phyloP scores from a whole-genome alignment of 2,113 vertebrate genomes.

The Dromaius novaehollandiae region DNA sequence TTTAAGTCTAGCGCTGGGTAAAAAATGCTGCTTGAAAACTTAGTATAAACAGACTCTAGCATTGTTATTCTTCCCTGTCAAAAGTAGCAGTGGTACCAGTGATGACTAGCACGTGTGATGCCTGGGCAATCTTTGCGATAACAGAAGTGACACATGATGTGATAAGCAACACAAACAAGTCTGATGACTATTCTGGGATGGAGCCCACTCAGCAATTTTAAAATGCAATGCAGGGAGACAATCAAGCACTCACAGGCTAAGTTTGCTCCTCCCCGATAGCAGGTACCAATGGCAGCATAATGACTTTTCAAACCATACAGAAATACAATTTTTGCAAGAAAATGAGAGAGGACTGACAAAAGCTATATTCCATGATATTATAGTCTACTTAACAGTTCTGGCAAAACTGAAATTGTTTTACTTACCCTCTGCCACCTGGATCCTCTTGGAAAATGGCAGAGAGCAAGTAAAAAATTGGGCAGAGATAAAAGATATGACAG shows the following conservation, averaged over 20 bases:
- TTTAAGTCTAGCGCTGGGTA: neutral
- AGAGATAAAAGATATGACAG: conserved; percentile 15
- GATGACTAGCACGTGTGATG: conserved; percentile 8
- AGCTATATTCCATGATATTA: neutral
- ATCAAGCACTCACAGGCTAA: neutral
- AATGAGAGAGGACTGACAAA: neutral
- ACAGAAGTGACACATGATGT: conserved; percentile 1
- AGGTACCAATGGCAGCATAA: neutral
- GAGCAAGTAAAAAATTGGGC: conserved; percentile 37
- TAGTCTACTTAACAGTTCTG: neutral
- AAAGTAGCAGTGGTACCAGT: neutral
- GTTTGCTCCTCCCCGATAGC: neutral
- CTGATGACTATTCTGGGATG: neutral
- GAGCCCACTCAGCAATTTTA: conserved; percentile 38
- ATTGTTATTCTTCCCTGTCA: neutral
- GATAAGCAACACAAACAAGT: conserved; percentile 21
- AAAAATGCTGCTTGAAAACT: neutral
- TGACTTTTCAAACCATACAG: conserved; percentile 1
- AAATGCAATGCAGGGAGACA: neutral
- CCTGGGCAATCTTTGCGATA: neutral
- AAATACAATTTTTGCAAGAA: neutral
- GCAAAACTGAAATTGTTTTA: conserved; percentile 39
- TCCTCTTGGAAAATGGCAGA: neutral
- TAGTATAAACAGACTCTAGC: neutral
- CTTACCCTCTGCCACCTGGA: conserved; percentile 55